phyloP scores from a whole-genome alignment of 2,888 invertebrate genomes.

The Scotopteryx bipunctaria region DNA sequence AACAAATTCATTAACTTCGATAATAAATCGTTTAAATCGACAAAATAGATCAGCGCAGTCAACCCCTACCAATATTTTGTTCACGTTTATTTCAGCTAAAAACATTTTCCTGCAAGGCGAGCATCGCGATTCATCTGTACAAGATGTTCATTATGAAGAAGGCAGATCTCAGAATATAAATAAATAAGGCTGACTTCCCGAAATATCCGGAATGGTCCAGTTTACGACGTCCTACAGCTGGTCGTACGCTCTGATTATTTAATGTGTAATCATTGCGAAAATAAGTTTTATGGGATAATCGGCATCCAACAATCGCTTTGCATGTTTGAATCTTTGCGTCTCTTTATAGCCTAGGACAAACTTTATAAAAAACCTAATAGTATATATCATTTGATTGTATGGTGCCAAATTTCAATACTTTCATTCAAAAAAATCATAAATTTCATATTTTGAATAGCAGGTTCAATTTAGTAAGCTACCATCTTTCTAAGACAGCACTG shows the following conservation, averaged over 20 bases:
- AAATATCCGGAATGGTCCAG: conserved; percentile 26
- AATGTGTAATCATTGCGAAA: conserved; percentile 8
- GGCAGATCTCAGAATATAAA: conserved; percentile 5
- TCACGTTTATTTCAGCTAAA: too few relatives aligned
- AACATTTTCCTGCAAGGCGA: not conserved
- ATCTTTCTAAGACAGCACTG: too few relatives aligned
- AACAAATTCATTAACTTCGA: too few relatives aligned
- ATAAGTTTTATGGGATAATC: conserved; percentile 14
- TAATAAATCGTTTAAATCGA: too few relatives aligned
- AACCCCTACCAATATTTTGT: too few relatives aligned
- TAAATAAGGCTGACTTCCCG: conserved; percentile 18
- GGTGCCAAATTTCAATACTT: too few relatives aligned
- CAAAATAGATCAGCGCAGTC: too few relatives aligned
- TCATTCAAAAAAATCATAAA: too few relatives aligned
- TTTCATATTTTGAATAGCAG: too few relatives aligned
- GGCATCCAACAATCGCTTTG: not conserved
- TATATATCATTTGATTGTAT: too few relatives aligned
- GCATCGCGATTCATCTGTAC: conserved; percentile 1
- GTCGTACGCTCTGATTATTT: conserved; percentile 16
- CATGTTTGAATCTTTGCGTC: not conserved
- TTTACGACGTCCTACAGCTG: conserved; percentile 22
- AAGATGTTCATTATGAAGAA: conserved; percentile 3
- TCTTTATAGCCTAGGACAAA: not conserved
- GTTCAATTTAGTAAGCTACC: too few relatives aligned
- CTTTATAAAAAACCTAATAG: too few relatives aligned